Evolutionary conservation across 2,797 vertebrate genomes (phyloP).

Genomic region (Semotilus atromaculatus): DNA sequence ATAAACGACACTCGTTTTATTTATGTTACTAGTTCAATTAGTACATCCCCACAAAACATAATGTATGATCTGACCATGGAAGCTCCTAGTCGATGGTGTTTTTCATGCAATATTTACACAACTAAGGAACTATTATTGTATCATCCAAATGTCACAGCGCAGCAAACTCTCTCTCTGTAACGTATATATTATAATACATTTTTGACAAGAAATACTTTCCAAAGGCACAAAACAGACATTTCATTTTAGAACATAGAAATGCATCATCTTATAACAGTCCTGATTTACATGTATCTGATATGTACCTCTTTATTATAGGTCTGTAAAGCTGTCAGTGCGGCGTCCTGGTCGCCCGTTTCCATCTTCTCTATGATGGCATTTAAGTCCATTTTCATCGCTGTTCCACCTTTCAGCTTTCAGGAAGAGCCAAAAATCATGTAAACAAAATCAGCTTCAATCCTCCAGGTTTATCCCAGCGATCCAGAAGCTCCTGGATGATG

Average conservation of each 20-base stretch:
- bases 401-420: conserved; percentile 5
- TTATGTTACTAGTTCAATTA: neutral
- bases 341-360: conserved; percentile 84
- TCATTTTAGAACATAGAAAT: neutral
- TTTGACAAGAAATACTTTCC: neutral
- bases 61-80: neutral
- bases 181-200: neutral
- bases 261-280: neutral
- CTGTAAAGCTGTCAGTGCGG: conserved; percentile 79
- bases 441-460: conserved; percentile 49
- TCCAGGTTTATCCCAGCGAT: conserved; percentile 60
- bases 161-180: neutral
- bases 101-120: conserved; percentile 2
- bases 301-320: conserved; percentile 88
- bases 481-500: conserved; percentile 54
- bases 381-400: conserved; percentile 81
- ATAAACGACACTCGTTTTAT: neutral
- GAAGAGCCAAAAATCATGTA: conserved; percentile 36
- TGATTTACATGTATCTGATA: neutral
- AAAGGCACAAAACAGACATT: neutral
- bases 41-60: neutral
- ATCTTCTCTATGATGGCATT: conserved; percentile 80
- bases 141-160: neutral
- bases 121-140: neutral
- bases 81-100: neutral